phyloP scores from a whole-genome alignment of 2,888 invertebrate genomes.

The Ypsolopha sequella region DNA sequence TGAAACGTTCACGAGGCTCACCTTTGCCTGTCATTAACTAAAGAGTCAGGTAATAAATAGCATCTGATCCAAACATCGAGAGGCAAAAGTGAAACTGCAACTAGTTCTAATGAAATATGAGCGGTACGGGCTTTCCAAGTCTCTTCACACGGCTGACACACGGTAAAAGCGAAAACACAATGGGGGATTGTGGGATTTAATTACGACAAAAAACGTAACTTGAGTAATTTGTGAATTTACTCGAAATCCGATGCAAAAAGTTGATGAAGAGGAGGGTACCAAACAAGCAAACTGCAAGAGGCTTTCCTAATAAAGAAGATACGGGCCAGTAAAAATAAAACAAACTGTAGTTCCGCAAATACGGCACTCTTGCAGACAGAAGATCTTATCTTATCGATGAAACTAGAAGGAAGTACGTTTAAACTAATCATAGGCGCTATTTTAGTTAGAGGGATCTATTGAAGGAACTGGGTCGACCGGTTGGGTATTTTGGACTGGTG shows the following conservation, averaged over 20 bases:
- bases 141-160: constrained; percentile 32
- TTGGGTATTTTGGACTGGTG: constrained; percentile 7
- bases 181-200: constrained; percentile 17
- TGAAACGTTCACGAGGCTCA: no score
- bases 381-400: background rate
- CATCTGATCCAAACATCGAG: background rate
- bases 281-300: background rate
- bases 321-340: no score
- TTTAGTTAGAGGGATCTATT: constrained; percentile 3
- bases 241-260: background rate
- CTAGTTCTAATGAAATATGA: constrained; percentile 19
- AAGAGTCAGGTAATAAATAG: no score
- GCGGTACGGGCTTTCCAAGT: constrained; percentile 26
- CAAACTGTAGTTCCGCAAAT: background rate
- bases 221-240: background rate
- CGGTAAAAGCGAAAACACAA: constrained; percentile 30
- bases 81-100: constrained; percentile 26
- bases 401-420: background rate
- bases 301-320: background rate
- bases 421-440: background rate
- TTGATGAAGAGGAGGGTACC: background rate
- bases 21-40: no score
- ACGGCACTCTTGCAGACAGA: background rate
- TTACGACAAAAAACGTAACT: constrained; percentile 15
- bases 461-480: constrained; percentile 9